These are phyloP conservation scores for Hyalella azteca DNA, from an alignment of 2,888 invertebrate species.

Conservation along the genomic window DNA sequence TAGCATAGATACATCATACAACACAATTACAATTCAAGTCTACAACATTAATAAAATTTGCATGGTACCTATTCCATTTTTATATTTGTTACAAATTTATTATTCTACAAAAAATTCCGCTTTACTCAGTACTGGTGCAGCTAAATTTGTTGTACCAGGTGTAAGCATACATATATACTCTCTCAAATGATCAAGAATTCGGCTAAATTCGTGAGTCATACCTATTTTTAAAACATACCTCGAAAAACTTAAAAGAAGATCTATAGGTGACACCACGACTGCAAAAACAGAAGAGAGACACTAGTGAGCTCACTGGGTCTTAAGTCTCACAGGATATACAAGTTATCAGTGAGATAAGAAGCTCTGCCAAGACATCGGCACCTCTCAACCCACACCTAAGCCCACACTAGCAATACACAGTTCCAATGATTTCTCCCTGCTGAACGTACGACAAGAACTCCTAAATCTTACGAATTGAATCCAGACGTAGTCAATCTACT, in stretches of 20 bases:
- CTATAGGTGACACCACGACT: neutral
- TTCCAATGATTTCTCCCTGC: constrained; percentile 9
- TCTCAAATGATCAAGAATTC: no score
- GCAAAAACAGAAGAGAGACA: neutral
- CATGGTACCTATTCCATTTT: no score
- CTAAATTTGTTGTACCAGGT: no score
- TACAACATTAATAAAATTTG: no score
- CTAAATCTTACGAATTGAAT: no score
- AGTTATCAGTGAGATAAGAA: constrained; percentile 26
- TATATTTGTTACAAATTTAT: no score
- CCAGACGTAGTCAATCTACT: no score
- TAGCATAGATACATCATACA: no score
- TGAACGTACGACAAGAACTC: neutral
- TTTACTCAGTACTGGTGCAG: no score
- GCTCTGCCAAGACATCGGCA: constrained; percentile 19
- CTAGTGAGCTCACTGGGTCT: neutral
- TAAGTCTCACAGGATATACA: constrained; percentile 12
- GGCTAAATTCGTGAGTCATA: constrained; percentile 2
- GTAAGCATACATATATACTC: no score
- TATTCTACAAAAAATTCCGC: no score
- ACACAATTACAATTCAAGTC: no score
- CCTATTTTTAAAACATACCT: constrained; percentile 34
- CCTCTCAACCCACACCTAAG: constrained; percentile 40
- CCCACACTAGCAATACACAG: constrained; percentile 29
- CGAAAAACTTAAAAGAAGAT: neutral